A percentile compares a stretch with the other conserved stretches of the same genome.
Evolutionary conservation across 2,113 vertebrate genomes (phyloP).

Genomic region (Piaya cayana): DNA sequence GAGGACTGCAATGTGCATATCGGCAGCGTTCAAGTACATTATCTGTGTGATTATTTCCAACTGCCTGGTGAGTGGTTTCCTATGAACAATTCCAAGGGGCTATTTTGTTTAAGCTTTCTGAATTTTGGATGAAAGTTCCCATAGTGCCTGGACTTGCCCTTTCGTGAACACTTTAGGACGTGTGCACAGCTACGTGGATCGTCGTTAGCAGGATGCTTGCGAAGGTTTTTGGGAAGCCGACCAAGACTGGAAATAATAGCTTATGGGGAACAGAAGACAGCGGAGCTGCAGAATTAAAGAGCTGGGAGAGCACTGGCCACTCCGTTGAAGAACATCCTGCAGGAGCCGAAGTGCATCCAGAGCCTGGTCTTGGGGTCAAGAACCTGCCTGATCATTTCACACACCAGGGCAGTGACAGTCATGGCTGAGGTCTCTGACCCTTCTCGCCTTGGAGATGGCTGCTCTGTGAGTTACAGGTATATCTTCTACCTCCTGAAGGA

Average conservation of each 20-base stretch:
- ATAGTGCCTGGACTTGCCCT: background rate
- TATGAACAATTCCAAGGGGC: constrained; percentile 43
- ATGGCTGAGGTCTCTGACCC: background rate
- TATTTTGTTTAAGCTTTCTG: constrained; percentile 46
- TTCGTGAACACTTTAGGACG: background rate
- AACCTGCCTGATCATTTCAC: background rate
- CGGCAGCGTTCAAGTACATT: constrained; percentile 5
- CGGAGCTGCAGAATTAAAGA: background rate
- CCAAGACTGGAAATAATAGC: background rate
- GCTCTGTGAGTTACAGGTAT: background rate
- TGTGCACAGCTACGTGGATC: accelerated
- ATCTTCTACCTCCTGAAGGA: background rate
- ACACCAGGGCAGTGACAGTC: background rate
- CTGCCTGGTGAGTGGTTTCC: constrained; percentile 43
- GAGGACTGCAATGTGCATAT: constrained; percentile 6
- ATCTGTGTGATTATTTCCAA: constrained; percentile 52
- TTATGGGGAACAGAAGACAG: background rate
- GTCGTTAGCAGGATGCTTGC: background rate
- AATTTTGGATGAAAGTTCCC: constrained; percentile 10
- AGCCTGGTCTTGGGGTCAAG: background rate
- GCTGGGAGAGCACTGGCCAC: accelerated
- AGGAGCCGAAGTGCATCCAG: accelerated
- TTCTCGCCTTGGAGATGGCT: accelerated
- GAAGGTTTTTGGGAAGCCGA: background rate
- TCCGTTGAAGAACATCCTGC: background rate